Base-by-base conservation (phyloP, 2,113 vertebrate species). In the Semnornis frantzii region DNA sequence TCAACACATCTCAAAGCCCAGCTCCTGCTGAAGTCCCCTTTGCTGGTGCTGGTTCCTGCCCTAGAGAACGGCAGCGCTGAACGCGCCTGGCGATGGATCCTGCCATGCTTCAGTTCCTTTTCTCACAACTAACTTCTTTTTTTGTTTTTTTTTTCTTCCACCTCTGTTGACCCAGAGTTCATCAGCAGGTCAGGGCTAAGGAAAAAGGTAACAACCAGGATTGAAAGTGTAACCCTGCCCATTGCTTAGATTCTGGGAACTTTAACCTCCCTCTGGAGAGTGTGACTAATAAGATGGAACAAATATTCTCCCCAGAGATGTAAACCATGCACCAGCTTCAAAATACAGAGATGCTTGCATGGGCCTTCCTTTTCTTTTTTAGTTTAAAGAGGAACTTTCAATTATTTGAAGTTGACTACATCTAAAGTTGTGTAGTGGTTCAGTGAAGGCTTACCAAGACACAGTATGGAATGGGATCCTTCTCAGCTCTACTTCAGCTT, bases 201-300 rank as follows among this genome's bases (percentile, higher is more conserved):
- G 88, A 70, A 80, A 66, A 89, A 89, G 87, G 96, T 97, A 94
- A 94, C 86, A 95, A 93, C 87, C 62, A 88, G 80, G 30, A 93
- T 13, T 81, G 96, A 96, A 94, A 94, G 94, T 80, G 86, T 87
- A 96, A 90, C 89, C 62, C 80, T 58, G 80, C 78, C 77, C 82
- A 93, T 76, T 96, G 95, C 80, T 97, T 96, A 95, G 95, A 94
- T 94, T 93, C 96, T 81, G 91, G 90, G 96, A 97, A 96, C 95
- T 97, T 97, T 97, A 97, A 97, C 94, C 96, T 94, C 93, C 3
- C 1, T 83, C 96, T 95, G 87, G 87, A 90, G 96, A 96, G 93
- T 90, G 80, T 97, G 96, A 97, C 97, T 97, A 97, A 98, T 95
- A 96, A 94, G 94, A 92, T 93, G 95, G 94, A 94, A 94, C 81